Conservation (phyloP, 2,888 invertebrate genomes). For the Phorcus lineatus region DNA sequence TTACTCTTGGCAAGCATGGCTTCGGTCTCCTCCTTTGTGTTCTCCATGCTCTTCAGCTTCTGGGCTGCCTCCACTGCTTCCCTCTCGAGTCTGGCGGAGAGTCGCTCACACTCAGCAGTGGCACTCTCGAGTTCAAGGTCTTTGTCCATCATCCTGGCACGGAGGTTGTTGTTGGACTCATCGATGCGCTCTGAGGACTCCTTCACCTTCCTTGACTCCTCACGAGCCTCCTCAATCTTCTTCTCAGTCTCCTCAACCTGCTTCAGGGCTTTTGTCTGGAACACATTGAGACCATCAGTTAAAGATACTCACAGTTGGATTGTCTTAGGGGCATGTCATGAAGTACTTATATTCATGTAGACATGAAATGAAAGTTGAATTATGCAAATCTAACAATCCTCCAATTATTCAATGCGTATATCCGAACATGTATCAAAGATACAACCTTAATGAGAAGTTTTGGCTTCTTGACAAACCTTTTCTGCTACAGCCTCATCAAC, state of each 20-base stretch:
- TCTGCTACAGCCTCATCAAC: constrained; percentile 30
- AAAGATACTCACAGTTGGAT: not conserved
- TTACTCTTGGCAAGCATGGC: not conserved
- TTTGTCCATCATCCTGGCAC: constrained; percentile 40
- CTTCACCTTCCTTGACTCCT: not conserved
- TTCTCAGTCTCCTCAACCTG: constrained; percentile 31
- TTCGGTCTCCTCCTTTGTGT: constrained; percentile 44
- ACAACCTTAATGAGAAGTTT: too few species aligned
- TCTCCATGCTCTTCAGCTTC: constrained; percentile 29
- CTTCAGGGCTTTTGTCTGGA: not conserved
- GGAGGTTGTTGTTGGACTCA: constrained; percentile 26
- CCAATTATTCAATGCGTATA: too few species aligned
- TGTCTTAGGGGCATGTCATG: not conserved
- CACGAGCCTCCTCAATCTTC: not conserved
- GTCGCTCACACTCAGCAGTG: constrained; percentile 41
- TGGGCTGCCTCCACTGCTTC: constrained; percentile 27
- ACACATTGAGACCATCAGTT: constrained; percentile 10
- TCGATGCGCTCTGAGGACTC: not conserved
- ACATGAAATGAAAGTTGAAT: not conserved
- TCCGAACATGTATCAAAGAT: too few species aligned
- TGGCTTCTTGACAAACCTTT: constrained; percentile 31
- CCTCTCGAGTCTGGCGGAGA: constrained; percentile 34
- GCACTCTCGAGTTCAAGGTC: constrained; percentile 40
- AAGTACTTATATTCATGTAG: not conserved
- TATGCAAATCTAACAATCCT: too few species aligned